Percentiles rank a stretch among this genome's conserved stretches.
These are phyloP conservation scores for Astreopora myriophthalma DNA, from an alignment of 64 coral and sea anemone genomes.

Conservation along the genomic window DNA sequence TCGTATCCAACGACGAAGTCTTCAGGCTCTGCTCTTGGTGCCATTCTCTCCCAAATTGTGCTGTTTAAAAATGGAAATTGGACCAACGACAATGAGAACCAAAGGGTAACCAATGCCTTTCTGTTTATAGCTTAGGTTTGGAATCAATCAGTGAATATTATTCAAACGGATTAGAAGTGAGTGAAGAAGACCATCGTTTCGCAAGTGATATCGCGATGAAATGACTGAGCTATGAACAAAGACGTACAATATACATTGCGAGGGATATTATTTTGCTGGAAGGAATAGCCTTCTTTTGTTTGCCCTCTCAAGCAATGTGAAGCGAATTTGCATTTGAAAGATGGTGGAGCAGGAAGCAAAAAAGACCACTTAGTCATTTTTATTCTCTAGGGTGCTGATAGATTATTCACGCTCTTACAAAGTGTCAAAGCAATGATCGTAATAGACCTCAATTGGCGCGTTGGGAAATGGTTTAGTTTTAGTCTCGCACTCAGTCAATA, in stretches of 20 bases:
- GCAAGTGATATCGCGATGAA: not conserved
- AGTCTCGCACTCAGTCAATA: not conserved
- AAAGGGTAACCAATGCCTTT: not conserved
- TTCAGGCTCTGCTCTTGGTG: not conserved
- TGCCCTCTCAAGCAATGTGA: not conserved
- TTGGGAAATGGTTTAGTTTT: not conserved
- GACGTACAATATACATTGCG: not conserved
- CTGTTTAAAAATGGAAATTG: not conserved
- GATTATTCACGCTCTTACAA: not conserved
- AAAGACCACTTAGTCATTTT: not conserved
- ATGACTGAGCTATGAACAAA: not conserved
- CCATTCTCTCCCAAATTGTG: slow-evolving; percentile 21
- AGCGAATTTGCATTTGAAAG: slow-evolving; percentile 1
- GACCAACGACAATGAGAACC: not conserved
- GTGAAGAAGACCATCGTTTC: not conserved
- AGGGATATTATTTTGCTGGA: not conserved
- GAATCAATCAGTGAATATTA: not conserved
- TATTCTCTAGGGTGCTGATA: not conserved
- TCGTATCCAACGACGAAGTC: not conserved
- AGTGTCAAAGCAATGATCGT: not conserved
- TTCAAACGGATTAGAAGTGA: not conserved
- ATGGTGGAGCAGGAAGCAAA: not conserved
- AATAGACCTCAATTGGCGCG: not conserved
- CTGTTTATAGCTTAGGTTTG: too few relatives aligned
- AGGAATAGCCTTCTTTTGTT: not conserved